Percentiles rank a stretch among this genome's conserved stretches.
phyloP scores from a whole-genome alignment of 2,113 vertebrate species.

The Zapus hudsonius region DNA sequence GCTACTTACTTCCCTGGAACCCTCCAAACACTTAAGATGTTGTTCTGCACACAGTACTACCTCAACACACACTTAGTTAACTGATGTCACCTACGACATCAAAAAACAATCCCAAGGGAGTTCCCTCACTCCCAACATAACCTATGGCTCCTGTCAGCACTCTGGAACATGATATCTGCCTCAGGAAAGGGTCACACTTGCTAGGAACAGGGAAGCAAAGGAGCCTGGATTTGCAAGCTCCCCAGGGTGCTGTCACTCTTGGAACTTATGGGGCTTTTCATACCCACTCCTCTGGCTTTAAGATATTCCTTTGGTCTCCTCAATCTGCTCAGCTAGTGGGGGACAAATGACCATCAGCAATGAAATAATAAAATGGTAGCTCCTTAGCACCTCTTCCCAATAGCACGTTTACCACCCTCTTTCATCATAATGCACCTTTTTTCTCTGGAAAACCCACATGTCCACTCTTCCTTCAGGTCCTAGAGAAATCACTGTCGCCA shows the following conservation, averaged over 20 bases:
- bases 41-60: background rate
- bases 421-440: constrained; percentile 40
- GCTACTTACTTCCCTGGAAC: constrained; percentile 43
- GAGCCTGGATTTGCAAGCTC: constrained; percentile 15
- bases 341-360: constrained; percentile 32
- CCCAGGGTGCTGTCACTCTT: constrained; percentile 16
- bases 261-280: background rate
- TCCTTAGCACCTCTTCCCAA: constrained; percentile 18
- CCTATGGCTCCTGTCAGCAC: background rate
- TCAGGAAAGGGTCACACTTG: constrained; percentile 12
- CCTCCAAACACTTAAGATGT: background rate
- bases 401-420: background rate
- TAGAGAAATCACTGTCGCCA: background rate
- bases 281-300: constrained; percentile 10
- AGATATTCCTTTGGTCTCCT: constrained; percentile 36
- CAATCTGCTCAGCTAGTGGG: constrained; percentile 40
- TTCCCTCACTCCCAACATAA: background rate
- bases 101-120: constrained; percentile 29
- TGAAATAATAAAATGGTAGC: constrained; percentile 33
- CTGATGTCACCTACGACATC: constrained; percentile 4
- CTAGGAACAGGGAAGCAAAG: background rate
- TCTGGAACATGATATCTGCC: constrained; percentile 6
- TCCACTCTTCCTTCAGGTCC: constrained; percentile 21
- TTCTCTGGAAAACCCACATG: constrained; percentile 17
- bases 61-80: constrained; percentile 36